phyloP scores from a whole-genome alignment of 2,113 vertebrate species.

The Strigops habroptila region DNA sequence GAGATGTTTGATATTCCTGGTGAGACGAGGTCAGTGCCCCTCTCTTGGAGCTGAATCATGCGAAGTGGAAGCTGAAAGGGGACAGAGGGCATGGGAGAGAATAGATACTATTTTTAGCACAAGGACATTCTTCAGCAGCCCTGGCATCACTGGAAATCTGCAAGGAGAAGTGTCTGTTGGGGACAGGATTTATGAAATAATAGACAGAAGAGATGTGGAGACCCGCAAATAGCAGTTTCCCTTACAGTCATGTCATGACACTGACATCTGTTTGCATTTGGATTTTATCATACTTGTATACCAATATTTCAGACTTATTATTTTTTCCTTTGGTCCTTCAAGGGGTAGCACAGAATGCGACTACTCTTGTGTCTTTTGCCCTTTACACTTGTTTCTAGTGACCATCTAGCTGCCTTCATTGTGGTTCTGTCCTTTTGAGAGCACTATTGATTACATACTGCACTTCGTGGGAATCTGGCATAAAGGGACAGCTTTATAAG shows the following conservation, averaged over 20 bases:
- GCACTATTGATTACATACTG: not conserved
- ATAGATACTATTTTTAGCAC: constrained; percentile 45
- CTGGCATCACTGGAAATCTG: not conserved
- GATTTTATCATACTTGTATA: not conserved
- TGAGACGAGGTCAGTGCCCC: not conserved
- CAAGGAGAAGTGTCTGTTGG: not conserved
- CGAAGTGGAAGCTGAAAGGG: constrained; percentile 41
- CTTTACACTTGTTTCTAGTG: not conserved
- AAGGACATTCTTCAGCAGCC: not conserved
- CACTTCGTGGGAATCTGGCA: not conserved
- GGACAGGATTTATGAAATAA: not conserved
- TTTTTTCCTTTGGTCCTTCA: not conserved
- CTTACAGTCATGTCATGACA: not conserved
- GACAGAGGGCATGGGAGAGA: constrained; percentile 31
- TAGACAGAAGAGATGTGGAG: not conserved
- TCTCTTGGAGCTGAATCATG: constrained; percentile 10
- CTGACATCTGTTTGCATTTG: not conserved
- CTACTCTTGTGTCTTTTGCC: not conserved
- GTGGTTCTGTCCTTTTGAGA: not conserved
- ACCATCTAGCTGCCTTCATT: not conserved
- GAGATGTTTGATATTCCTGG: constrained; percentile 46
- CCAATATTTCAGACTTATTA: not conserved
- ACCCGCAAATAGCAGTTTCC: not conserved
- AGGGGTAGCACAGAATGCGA: not conserved
- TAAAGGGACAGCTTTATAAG: not conserved